Evolutionary conservation across 2,888 invertebrate species (phyloP).

Genomic region (Lottia scabra): DNA sequence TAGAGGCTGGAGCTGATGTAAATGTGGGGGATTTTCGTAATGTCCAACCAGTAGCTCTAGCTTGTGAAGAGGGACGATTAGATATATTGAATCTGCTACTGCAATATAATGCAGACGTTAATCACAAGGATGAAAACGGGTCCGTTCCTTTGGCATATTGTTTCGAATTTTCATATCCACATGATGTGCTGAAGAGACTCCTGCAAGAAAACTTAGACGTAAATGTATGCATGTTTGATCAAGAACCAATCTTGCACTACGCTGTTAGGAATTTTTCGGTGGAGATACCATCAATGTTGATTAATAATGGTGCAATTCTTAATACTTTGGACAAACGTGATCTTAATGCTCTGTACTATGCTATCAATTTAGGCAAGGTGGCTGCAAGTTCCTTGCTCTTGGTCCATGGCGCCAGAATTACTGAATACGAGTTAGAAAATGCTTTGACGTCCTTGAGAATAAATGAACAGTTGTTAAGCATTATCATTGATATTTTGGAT

Average conservation of each 20-base stretch:
- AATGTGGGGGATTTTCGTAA: not conserved
- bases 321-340: not conserved
- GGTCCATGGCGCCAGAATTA: not conserved
- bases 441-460: not conserved
- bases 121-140: not conserved
- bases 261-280: not conserved
- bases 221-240: not conserved
- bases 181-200: not conserved
- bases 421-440: not conserved
- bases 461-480: not conserved
- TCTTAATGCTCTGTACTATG: not conserved
- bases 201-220: not conserved
- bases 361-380: not conserved
- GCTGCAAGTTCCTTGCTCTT: not conserved
- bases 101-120: not conserved
- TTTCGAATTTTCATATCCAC: not conserved
- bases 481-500: not conserved
- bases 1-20: not conserved
- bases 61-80: not conserved
- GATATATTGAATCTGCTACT: not conserved
- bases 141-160: not conserved
- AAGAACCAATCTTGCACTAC: not conserved
- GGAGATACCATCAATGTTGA: not conserved
- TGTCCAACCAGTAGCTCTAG: not conserved
- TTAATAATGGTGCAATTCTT: not conserved